Conservation (phyloP, 2,888 invertebrate genomes). For the Pyralis farinalis region DNA sequence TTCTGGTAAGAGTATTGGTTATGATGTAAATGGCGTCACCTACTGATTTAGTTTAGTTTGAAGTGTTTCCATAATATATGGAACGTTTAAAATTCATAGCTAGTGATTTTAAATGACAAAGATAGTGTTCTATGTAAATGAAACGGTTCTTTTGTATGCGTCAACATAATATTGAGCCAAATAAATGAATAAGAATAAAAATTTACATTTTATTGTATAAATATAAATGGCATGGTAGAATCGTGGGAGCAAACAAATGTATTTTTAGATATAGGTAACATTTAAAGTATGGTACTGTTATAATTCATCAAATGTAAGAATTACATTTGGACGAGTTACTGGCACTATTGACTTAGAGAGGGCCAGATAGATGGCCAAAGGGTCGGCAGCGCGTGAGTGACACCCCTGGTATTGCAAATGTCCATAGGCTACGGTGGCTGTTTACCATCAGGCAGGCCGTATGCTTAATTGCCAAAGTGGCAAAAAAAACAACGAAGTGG, state of each 20-base stretch:
- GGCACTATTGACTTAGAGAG: no score
- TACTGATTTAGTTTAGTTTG: conserved; percentile 4
- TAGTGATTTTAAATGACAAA: not conserved
- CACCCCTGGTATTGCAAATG: not conserved
- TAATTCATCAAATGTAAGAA: no score
- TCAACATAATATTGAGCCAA: not conserved
- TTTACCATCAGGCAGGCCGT: no score
- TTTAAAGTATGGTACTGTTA: no score
- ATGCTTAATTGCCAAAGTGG: not conserved
- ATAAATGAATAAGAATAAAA: conserved; percentile 5
- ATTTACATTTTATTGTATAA: conserved; percentile 4
- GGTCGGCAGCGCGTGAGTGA: no score
- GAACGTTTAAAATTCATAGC: conserved; percentile 6
- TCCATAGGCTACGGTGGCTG: not conserved
- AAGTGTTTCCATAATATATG: not conserved
- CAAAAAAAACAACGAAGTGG: no score
- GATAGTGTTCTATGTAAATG: conserved; percentile 6
- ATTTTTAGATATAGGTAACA: no score
- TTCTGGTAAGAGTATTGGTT: conserved; percentile 1
- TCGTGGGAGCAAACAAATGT: no score
- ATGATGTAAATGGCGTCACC: not conserved
- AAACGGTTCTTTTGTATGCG: not conserved
- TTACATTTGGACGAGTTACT: no score
- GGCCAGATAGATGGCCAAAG: not conserved
- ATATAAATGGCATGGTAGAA: no score